Percentiles rank a stretch among this genome's conserved stretches.
Conservation (phyloP, 2,888 invertebrate species). For the Tipula vernalis region DNA sequence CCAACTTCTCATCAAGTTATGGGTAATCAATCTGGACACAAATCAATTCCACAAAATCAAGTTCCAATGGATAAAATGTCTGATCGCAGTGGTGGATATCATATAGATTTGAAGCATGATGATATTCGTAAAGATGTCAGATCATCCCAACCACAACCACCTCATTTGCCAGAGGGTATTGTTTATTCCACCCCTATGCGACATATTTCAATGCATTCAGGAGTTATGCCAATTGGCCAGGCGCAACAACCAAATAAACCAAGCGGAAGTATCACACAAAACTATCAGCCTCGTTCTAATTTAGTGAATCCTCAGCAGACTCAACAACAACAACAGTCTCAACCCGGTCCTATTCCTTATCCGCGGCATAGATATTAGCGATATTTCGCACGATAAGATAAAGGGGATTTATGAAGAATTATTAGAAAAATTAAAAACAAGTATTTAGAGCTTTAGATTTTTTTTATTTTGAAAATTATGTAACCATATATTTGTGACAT, state of each 20-base stretch:
- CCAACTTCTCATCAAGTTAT: slow-evolving; percentile 21
- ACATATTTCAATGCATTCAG: slow-evolving; percentile 30
- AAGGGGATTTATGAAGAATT: neutral
- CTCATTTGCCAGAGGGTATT: slow-evolving; percentile 29
- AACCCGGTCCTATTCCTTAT: slow-evolving; percentile 24
- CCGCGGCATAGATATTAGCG: slow-evolving; percentile 20
- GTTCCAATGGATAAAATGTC: slow-evolving; percentile 33
- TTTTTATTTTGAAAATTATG: neutral
- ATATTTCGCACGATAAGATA: neutral
- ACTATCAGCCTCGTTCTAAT: slow-evolving; percentile 56
- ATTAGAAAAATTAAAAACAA: neutral
- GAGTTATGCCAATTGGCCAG: slow-evolving; percentile 25
- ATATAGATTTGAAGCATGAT: slow-evolving; percentile 32
- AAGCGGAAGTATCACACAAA: slow-evolving; percentile 72
- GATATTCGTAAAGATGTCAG: slow-evolving; percentile 10
- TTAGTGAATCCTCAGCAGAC: slow-evolving; percentile 26
- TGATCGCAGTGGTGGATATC: slow-evolving; percentile 26
- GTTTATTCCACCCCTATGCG: slow-evolving; percentile 29
- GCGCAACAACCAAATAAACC: slow-evolving; percentile 50
- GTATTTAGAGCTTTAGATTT: neutral
- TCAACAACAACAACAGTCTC: slow-evolving; percentile 21
- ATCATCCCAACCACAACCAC: slow-evolving; percentile 23
- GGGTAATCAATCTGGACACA: slow-evolving; percentile 18
- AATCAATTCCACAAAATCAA: slow-evolving; percentile 23
- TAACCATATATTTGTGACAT: neutral